Evolutionary conservation across 2,113 vertebrate species (phyloP).

Genomic region (Elaphurus davidianus): DNA sequence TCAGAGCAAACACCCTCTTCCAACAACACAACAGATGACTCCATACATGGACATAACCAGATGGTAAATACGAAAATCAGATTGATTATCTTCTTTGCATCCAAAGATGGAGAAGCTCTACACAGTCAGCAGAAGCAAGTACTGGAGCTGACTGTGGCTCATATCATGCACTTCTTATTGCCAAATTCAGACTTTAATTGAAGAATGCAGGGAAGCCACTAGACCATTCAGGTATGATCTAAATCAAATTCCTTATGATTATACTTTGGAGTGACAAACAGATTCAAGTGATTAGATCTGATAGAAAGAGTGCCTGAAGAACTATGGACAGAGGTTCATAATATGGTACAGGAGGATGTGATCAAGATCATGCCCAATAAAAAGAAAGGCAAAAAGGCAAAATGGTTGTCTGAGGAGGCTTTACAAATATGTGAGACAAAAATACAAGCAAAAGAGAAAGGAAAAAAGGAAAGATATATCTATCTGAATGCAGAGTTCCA

Average conservation of each 20-base stretch:
- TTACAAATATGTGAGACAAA: neutral
- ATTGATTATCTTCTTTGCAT: neutral
- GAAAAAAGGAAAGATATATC: neutral
- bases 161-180: neutral
- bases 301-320: neutral
- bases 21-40: neutral
- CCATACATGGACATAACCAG: neutral
- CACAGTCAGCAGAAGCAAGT: neutral
- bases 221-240: neutral
- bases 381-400: neutral
- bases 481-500: neutral
- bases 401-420: neutral
- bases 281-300: neutral
- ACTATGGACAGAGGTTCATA: neutral
- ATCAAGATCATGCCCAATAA: neutral
- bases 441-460: neutral
- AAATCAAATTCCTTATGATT: neutral
- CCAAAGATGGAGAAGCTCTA: neutral
- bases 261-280: neutral
- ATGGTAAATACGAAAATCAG: neutral
- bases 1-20: neutral
- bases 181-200: neutral
- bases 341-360: neutral
- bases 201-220: neutral
- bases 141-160: neutral